Evolutionary conservation across 2,113 vertebrate species (phyloP).

Genomic region (Bos indicus): DNA sequence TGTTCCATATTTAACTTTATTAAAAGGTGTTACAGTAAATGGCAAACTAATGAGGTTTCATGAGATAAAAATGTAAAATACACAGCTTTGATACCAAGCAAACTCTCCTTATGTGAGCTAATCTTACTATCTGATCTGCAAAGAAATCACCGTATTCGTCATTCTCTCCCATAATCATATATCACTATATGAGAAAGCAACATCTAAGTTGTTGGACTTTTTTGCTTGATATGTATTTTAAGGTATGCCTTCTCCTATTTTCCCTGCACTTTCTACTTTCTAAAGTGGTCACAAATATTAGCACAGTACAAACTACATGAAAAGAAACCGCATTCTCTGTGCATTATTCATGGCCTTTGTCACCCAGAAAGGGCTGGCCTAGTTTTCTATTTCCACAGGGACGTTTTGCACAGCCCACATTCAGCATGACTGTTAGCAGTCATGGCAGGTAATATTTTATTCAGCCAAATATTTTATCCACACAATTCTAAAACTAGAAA

Average conservation of each 20-base stretch:
- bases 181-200: not conserved
- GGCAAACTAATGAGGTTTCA: not conserved
- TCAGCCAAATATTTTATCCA: not conserved
- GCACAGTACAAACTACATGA: not conserved
- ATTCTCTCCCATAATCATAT: not conserved
- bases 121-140: not conserved
- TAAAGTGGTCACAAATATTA: not conserved
- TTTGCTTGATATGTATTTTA: not conserved
- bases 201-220: not conserved
- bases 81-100: not conserved
- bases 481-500: not conserved
- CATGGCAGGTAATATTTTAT: not conserved
- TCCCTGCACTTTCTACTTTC: not conserved
- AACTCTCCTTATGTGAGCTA: not conserved
- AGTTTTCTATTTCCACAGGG: constrained; percentile 20
- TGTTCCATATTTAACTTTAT: not conserved
- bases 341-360: not conserved
- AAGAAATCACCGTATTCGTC: not conserved
- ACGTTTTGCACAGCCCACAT: not conserved
- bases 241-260: not conserved
- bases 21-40: not conserved
- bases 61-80: not conserved
- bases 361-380: not conserved
- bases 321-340: not conserved
- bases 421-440: not conserved